A percentile compares a stretch with the other conserved stretches of the same genome.
Evolutionary conservation across 1,140 invertebrate species (phyloP).

Genomic region (Neodiprion virginianus): DNA sequence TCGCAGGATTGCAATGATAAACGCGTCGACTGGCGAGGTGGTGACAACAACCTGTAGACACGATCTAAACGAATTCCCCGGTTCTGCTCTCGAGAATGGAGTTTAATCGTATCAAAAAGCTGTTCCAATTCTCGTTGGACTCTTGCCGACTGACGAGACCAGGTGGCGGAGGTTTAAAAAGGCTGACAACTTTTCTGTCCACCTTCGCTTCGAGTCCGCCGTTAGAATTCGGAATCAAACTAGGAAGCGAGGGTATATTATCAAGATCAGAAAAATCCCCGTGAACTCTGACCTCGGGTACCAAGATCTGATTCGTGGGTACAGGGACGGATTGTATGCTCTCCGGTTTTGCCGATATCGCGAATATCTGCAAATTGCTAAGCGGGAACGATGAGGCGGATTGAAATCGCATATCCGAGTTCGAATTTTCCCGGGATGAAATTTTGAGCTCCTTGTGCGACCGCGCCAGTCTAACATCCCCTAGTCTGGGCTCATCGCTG

Average conservation of each 20-base stretch:
- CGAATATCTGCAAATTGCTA: conserved; percentile 55
- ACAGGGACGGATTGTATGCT: conserved; percentile 40
- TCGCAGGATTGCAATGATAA: no score
- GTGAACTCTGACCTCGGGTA: no score
- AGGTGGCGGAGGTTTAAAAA: conserved; percentile 54
- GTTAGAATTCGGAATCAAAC: background rate
- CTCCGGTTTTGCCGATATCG: conserved; percentile 50
- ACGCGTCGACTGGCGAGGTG: no score
- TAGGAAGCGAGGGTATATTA: conserved; percentile 46
- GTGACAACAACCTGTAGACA: no score
- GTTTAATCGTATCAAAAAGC: conserved; percentile 55
- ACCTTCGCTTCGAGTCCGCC: conserved; percentile 33
- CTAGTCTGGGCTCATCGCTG: conserved; percentile 29
- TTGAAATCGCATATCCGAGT: conserved; percentile 14
- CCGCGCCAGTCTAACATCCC: conserved; percentile 29
- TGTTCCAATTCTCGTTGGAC: conserved; percentile 56
- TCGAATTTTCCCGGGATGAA: conserved; percentile 16
- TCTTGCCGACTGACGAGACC: conserved; percentile 53
- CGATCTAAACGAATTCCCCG: conserved; percentile 49
- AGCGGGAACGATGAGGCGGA: conserved; percentile 41
- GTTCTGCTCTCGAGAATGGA: conserved; percentile 56
- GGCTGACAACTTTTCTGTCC: conserved; percentile 44
- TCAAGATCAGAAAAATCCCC: conserved; percentile 35
- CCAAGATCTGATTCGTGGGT: conserved; percentile 33
- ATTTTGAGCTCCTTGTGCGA: conserved; percentile 33